phyloP scores from a whole-genome alignment of 2,888 invertebrate species.

The Chrysina gloriosa region DNA sequence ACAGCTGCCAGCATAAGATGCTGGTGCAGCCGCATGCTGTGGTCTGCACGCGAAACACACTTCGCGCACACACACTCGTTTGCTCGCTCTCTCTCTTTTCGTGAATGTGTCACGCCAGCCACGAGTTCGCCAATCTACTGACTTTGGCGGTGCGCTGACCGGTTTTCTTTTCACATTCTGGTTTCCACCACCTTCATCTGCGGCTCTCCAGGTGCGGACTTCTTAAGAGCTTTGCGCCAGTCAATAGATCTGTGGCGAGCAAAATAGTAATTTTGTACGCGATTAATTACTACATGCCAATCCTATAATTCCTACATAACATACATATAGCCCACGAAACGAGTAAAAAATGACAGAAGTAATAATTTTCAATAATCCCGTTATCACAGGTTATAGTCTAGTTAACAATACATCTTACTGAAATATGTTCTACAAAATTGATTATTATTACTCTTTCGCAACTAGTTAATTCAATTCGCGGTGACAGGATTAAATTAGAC shows the following conservation, averaged over 20 bases:
- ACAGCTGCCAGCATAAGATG: constrained; percentile 52
- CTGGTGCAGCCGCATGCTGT: constrained; percentile 57
- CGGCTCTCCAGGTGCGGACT: constrained; percentile 36
- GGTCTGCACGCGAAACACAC: constrained; percentile 51
- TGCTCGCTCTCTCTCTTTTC: constrained; percentile 49
- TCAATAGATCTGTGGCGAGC: constrained; percentile 3
- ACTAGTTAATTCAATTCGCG: too few species aligned
- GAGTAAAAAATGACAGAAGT: too few species aligned
- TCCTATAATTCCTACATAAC: too few species aligned
- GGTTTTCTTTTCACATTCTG: constrained; percentile 40
- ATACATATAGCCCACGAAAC: too few species aligned
- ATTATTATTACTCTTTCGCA: too few species aligned
- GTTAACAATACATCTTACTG: too few species aligned
- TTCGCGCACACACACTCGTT: constrained; percentile 47
- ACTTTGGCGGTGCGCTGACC: constrained; percentile 46
- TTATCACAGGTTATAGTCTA: too few species aligned
- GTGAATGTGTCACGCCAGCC: constrained; percentile 37
- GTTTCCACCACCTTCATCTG: constrained; percentile 35
- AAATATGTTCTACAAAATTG: too few species aligned
- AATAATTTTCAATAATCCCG: too few species aligned
- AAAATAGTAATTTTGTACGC: constrained; percentile 10
- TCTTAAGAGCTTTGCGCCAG: constrained; percentile 27
- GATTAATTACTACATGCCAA: constrained; percentile 1
- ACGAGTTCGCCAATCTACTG: constrained; percentile 56
- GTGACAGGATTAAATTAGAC: too few species aligned